Conservation (phyloP, 2,888 invertebrate species). For the Catocala sponsa region DNA sequence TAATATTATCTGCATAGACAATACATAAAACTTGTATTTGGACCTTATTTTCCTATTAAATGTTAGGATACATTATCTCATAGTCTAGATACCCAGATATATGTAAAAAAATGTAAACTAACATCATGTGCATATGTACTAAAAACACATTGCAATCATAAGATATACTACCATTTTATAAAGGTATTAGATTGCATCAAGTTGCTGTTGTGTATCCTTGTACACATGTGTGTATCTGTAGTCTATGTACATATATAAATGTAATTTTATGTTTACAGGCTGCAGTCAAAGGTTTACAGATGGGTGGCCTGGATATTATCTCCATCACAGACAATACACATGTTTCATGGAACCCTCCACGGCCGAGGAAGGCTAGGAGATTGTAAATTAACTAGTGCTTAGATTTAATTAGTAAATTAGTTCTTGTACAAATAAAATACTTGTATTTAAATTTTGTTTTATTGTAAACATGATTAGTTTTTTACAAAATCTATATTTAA, state of each 20-base stretch:
- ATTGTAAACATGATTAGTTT: conserved; percentile 23
- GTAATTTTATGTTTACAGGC: conserved; percentile 89
- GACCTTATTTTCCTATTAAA: too few species aligned
- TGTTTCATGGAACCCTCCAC: conserved; percentile 94
- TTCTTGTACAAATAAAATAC: conserved; percentile 42
- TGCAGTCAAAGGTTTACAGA: conserved; percentile 96
- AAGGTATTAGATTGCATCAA: too few species aligned
- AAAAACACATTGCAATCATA: too few species aligned
- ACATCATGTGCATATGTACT: background rate
- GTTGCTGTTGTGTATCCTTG: too few species aligned
- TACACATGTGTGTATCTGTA: too few species aligned
- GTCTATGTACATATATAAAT: conserved; percentile 2
- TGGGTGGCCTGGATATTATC: conserved; percentile 96
- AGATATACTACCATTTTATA: too few species aligned
- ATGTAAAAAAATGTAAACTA: too few species aligned
- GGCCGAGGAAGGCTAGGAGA: conserved; percentile 95
- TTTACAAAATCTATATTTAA: conserved; percentile 14
- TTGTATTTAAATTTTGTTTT: conserved; percentile 27
- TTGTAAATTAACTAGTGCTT: conserved; percentile 86
- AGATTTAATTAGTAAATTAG: conserved; percentile 37
- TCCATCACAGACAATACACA: conserved; percentile 97
- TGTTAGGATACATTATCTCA: too few species aligned
- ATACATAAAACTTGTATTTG: too few species aligned
- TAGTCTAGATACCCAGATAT: too few species aligned
- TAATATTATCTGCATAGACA: too few species aligned